Base-by-base conservation (phyloP, 64 coral and sea anemone species). In the Trachythela sp. region DNA sequence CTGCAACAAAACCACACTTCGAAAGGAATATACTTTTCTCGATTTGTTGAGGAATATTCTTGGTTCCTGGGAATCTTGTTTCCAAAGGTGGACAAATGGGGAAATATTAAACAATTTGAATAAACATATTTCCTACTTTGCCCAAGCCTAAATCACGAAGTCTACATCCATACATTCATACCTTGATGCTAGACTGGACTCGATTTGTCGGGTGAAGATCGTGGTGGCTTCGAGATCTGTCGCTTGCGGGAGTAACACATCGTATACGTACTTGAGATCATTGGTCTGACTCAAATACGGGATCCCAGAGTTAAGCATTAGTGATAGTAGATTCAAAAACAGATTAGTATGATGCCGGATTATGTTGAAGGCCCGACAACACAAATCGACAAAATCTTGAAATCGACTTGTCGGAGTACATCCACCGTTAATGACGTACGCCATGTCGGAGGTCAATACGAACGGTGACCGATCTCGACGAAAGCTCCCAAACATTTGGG, bases 401-500 rank as follows among this genome's bases (percentile, higher is more conserved):
- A 99, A 99, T 48, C 94, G 91, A 76, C 91, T 90, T 43, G 93
- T 99, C 6, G 96, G 96, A 22, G 92, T 88, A 43, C 94, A 99
- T 8, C 96, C 96, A 5, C 96, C 96, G 37, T 99, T 99, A 71
- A 99, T 99, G 86, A 99, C 96, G 45, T 91, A 99, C 6, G 96
- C 96, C 96, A 99, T 99, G 70, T 99, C 96, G 22, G 96, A 84
- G 17, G 96, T 99, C 0, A 99, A 83, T 10, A 99, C 94, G 43
- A 99, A 99, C 9, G 96, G 96, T 6, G 96, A 91, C 54, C 96
- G 96, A 86, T 99, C 96, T 2, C 96, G 96, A 32, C 92, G 91
- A 84, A 99, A 99, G 36, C 87, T 93, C 1, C 96, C 96, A 33
- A 99, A 99, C 96, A 99, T 99, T 87, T 99, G 96, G 30, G 96